Evolutionary conservation across 1,140 invertebrate genomes (phyloP).

Genomic region (Bombus consobrinus): DNA sequence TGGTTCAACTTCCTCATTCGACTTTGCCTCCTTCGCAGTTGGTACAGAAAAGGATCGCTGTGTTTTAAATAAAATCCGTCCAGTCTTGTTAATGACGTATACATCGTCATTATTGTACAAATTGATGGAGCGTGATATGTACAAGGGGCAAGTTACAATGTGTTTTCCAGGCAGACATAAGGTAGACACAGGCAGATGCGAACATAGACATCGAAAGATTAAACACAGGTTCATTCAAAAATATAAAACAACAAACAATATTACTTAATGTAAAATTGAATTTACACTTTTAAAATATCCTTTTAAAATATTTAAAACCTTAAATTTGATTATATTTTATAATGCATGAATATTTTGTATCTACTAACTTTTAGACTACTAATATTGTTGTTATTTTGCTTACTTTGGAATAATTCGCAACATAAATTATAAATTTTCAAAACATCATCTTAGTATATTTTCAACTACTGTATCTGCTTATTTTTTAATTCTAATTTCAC

Average conservation of each 20-base stretch:
- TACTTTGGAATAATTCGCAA: neutral
- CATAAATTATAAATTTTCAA: neutral
- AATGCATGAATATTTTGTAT: neutral
- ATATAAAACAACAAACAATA: conserved; percentile 39
- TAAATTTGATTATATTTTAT: neutral
- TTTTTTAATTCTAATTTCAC: neutral
- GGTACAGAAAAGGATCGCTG: conserved; percentile 96
- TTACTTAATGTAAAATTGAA: conserved; percentile 31
- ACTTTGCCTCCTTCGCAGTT: conserved; percentile 88
- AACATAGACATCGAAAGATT: conserved; percentile 66
- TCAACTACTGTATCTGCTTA: neutral
- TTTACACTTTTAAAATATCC: neutral
- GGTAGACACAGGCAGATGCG: conserved; percentile 66
- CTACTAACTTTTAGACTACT: neutral
- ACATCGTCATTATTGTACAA: conserved; percentile 31
- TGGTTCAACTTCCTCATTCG: conserved; percentile 70
- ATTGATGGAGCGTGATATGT: conserved; percentile 60
- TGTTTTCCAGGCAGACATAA: conserved; percentile 59
- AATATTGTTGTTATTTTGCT: neutral
- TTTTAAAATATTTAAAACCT: neutral
- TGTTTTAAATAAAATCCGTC: conserved; percentile 93
- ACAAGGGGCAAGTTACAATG: conserved; percentile 65
- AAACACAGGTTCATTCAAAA: conserved; percentile 54
- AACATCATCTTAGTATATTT: neutral
- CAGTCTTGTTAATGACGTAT: conserved; percentile 80